phyloP scores from a whole-genome alignment of 2,113 vertebrate species.

The Callionymus lyra region DNA sequence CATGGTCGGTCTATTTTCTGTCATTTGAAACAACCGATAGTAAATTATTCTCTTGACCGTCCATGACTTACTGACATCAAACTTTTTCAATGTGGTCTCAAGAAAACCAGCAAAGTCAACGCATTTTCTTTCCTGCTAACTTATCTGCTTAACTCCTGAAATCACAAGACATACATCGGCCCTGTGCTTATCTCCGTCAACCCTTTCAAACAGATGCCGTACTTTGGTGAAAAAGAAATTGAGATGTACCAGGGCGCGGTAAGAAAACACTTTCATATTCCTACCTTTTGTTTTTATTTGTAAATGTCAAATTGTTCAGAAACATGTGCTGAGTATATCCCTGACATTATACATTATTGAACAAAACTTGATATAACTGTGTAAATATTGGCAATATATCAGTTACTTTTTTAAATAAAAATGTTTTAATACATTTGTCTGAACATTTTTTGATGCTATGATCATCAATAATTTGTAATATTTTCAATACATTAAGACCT shows the following conservation, averaged over 20 bases:
- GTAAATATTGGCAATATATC: too few species aligned
- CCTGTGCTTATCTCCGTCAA: conserved; percentile 96
- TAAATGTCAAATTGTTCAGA: too few species aligned
- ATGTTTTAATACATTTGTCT: too few species aligned
- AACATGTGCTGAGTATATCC: too few species aligned
- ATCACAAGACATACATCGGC: conserved; percentile 88
- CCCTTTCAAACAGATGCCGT: conserved; percentile 98
- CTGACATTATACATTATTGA: too few species aligned
- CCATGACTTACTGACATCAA: not conserved
- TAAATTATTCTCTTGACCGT: conserved; percentile 18
- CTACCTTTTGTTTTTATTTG: too few species aligned
- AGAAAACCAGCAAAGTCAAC: not conserved
- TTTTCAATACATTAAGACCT: too few species aligned
- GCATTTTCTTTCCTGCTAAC: not conserved
- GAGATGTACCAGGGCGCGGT: conserved; percentile 98
- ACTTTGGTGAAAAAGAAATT: conserved; percentile 95
- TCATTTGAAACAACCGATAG: conserved; percentile 35
- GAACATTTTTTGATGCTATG: too few species aligned
- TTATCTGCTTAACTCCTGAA: conserved; percentile 62
- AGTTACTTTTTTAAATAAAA: too few species aligned
- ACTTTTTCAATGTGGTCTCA: not conserved
- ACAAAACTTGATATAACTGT: too few species aligned
- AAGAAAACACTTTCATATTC: conserved; percentile 67
- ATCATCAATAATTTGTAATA: too few species aligned
- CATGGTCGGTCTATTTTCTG: conserved; percentile 29